Percentiles rank a stretch among this genome's conserved stretches.
These are phyloP conservation scores for Gymnocephalus cernua DNA, from an alignment of 2,113 vertebrate species.

Conservation along the genomic window DNA sequence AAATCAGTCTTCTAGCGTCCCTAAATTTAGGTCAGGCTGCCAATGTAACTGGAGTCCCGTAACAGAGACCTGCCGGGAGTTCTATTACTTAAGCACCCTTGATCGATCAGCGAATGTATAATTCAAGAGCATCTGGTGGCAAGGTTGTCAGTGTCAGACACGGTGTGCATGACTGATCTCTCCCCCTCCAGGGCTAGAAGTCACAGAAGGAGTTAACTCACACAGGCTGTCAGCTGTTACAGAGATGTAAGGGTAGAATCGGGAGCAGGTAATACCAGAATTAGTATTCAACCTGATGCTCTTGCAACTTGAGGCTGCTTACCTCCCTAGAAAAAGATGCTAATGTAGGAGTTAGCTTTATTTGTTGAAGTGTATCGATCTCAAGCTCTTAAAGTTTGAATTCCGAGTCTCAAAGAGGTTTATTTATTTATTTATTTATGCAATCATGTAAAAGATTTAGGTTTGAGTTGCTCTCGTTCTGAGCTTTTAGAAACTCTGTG, in stretches of 20 bases:
- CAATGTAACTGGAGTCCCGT: conserved; percentile 67
- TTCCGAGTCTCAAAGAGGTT: conserved; percentile 21
- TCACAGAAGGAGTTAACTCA: conserved; percentile 72
- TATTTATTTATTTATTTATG: conserved; percentile 37
- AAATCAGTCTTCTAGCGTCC: conserved; percentile 60
- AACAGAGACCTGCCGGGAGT: conserved; percentile 67
- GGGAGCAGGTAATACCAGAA: conserved; percentile 48
- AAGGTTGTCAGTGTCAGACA: conserved; percentile 80
- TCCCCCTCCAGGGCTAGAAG: conserved; percentile 42
- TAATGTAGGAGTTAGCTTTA: conserved; percentile 21
- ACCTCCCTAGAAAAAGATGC: conserved; percentile 24
- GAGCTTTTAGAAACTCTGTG: conserved; percentile 48
- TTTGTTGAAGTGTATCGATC: conserved; percentile 38
- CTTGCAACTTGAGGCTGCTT: conserved; percentile 20
- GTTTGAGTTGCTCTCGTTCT: conserved; percentile 19
- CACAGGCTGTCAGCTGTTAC: conserved; percentile 56
- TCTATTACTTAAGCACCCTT: conserved; percentile 81
- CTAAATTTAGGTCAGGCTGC: conserved; percentile 80
- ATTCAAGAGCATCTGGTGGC: conserved; percentile 82
- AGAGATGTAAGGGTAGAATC: conserved; percentile 40
- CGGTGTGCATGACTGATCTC: conserved; percentile 72
- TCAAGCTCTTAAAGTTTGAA: conserved; percentile 4
- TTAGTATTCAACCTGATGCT: conserved; percentile 61
- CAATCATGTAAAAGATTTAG: conserved; percentile 34
- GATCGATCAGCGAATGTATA: conserved; percentile 81